These are phyloP conservation scores for Gouania willdenowi DNA, from an alignment of 2,797 vertebrate species.

Conservation along the genomic window DNA sequence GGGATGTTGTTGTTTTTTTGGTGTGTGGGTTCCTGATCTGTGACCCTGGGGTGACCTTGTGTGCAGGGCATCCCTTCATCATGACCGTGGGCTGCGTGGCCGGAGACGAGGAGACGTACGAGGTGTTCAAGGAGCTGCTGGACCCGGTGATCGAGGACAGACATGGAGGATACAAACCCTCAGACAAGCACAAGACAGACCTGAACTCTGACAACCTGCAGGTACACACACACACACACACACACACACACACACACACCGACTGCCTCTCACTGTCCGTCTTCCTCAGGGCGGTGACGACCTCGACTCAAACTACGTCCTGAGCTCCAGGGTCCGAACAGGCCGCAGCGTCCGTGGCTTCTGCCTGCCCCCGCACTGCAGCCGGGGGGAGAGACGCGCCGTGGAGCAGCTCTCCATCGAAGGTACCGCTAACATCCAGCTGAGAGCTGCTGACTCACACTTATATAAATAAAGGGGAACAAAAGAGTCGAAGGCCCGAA, in stretches of 20 bases:
- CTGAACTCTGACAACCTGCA: constrained; percentile 83
- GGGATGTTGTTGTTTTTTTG: background rate
- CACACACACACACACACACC: too few relatives aligned
- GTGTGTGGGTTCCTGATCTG: background rate
- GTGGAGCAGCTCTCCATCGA: constrained; percentile 89
- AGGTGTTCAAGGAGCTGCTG: constrained; percentile 85
- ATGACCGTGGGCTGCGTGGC: constrained; percentile 94
- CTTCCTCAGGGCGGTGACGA: constrained; percentile 86
- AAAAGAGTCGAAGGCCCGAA: background rate
- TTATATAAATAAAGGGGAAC: background rate
- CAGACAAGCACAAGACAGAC: constrained; percentile 95
- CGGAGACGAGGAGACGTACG: constrained; percentile 91
- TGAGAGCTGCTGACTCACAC: background rate
- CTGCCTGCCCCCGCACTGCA: constrained; percentile 95
- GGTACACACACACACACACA: constrained; percentile 70
- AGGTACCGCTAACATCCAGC: constrained; percentile 68
- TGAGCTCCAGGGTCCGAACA: constrained; percentile 92
- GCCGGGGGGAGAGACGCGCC: constrained; percentile 89
- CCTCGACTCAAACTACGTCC: constrained; percentile 90
- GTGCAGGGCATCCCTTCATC: constrained; percentile 90
- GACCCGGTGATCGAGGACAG: constrained; percentile 91
- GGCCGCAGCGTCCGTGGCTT: constrained; percentile 92
- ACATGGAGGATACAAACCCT: constrained; percentile 93
- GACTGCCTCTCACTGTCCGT: background rate
- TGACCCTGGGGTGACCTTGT: constrained; percentile 3